Base-by-base conservation (phyloP, 2,888 invertebrate species). In the Plagodis dolabraria region DNA sequence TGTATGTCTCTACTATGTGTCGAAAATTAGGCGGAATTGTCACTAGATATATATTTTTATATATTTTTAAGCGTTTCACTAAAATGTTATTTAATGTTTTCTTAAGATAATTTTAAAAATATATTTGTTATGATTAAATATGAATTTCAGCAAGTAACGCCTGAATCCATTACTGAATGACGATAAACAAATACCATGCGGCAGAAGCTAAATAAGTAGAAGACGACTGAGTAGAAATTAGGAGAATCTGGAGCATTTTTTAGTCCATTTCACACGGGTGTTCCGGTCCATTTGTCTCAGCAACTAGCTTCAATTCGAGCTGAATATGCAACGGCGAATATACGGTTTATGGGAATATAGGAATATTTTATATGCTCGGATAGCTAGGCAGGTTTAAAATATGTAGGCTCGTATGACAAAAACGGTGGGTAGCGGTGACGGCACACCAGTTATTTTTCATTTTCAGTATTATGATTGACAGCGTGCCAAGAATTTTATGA, bases 381-480 rank as follows among this genome's bases (percentile, higher is more conserved):
- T 47, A 36, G 48, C 60, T 56, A 34, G 51, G 57, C 59, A 53
- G 66, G 64, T 72, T 73, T 67, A 69, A 67, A 67, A 64, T 67
- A 65, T 65, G 64, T 74, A 74, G 70, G 71, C 70, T 66, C 22
- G 55, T 48, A 50, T 60, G 62, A 68, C 63, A 63, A 68, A 62
- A 72, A 61, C 49, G 57, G 53, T 60, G 5, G 10, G n/a, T 10
- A n/a, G 57, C 65, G 47, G 48, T 33, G 58, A 47, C 59, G 46
- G 64, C 67, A 49, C 57, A 33, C 65, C 68, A 52, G 67, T 67
- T 70, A 71, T 70, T 77, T 76, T 70, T 70, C 66, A 71, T 74
- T 76, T 70, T 65, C 66, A 51, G 57, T 68, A 71, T 71, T 69
- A 64, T 70, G 75, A 78, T 67, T 71, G 79, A 64, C 76, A 75